Percentiles rank a stretch among this genome's conserved stretches.
Evolutionary conservation across 1,140 invertebrate genomes (phyloP).

Genomic region (Triops longicaudatus): DNA sequence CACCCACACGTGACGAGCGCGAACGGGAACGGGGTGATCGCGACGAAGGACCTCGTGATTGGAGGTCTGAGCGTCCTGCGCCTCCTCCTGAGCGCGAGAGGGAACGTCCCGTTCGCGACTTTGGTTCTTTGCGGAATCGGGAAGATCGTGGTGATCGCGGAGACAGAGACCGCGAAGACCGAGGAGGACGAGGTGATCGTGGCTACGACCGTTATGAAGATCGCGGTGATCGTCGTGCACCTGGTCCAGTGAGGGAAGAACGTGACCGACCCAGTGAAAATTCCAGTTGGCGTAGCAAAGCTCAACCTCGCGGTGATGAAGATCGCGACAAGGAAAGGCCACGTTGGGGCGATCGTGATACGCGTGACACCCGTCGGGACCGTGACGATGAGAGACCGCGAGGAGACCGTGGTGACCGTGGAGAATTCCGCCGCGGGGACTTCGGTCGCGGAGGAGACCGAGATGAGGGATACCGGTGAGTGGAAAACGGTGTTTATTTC

Average conservation of each 20-base stretch:
- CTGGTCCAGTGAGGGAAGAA: background rate
- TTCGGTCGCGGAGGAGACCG: background rate
- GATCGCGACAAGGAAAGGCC: conserved; percentile 2
- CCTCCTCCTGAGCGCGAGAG: background rate
- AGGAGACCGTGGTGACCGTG: background rate
- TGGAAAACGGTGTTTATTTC: background rate
- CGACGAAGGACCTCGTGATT: background rate
- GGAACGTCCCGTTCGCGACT: background rate
- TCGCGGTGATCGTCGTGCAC: conserved; percentile 6
- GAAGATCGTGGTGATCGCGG: conserved; percentile 18
- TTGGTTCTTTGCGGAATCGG: background rate
- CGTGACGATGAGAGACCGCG: background rate
- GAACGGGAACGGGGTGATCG: background rate
- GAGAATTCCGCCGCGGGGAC: background rate
- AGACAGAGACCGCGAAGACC: conserved; percentile 21
- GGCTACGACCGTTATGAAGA: background rate
- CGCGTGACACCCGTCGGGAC: background rate
- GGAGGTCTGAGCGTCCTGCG: background rate
- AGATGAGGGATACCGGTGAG: background rate
- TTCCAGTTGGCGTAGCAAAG: background rate
- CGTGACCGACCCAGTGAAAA: background rate
- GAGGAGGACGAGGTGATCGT: conserved; percentile 2
- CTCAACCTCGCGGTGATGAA: background rate
- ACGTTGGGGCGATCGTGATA: conserved; percentile 17
- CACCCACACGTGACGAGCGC: background rate